phyloP scores from a whole-genome alignment of 2,888 invertebrate genomes.

The Myathropa florea region DNA sequence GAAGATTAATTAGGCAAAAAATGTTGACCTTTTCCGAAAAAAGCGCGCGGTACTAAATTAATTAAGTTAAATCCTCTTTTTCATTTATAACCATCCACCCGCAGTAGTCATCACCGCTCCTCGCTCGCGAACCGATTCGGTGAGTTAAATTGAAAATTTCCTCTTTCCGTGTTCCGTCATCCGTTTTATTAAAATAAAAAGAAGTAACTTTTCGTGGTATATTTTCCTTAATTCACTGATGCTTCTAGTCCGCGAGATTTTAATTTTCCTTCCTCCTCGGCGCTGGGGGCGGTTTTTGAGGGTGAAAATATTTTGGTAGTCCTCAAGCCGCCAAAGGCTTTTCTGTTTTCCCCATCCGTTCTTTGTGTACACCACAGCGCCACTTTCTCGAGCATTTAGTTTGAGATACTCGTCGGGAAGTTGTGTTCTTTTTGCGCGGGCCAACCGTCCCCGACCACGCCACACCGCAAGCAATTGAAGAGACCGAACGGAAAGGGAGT shows the following conservation, averaged over 20 bases:
- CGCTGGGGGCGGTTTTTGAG: neutral
- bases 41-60: slow-evolving; percentile 49
- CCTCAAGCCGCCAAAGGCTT: slow-evolving; percentile 28
- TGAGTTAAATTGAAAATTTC: slow-evolving; percentile 62
- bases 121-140: neutral
- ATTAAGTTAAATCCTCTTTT: slow-evolving; percentile 63
- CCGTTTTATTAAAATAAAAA: slow-evolving; percentile 21
- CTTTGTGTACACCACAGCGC: slow-evolving; percentile 1
- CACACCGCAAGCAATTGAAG: neutral
- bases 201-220: slow-evolving; percentile 29
- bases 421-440: slow-evolving; percentile 2
- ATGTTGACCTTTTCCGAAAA: slow-evolving; percentile 52
- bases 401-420: neutral
- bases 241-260: slow-evolving; percentile 51
- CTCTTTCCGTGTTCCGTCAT: slow-evolving; percentile 49
- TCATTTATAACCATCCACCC: slow-evolving; percentile 4
- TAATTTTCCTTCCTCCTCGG: slow-evolving; percentile 47
- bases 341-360: neutral
- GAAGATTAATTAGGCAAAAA: slow-evolving; percentile 56
- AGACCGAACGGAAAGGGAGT: neutral
- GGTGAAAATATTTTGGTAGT: slow-evolving; percentile 3
- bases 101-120: neutral
- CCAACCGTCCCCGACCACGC: neutral
- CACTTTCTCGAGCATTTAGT: neutral
- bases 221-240: slow-evolving; percentile 63